Evolutionary conservation across 2,113 vertebrate species (phyloP).

Genomic region (Phalacrocorax pelagicus): DNA sequence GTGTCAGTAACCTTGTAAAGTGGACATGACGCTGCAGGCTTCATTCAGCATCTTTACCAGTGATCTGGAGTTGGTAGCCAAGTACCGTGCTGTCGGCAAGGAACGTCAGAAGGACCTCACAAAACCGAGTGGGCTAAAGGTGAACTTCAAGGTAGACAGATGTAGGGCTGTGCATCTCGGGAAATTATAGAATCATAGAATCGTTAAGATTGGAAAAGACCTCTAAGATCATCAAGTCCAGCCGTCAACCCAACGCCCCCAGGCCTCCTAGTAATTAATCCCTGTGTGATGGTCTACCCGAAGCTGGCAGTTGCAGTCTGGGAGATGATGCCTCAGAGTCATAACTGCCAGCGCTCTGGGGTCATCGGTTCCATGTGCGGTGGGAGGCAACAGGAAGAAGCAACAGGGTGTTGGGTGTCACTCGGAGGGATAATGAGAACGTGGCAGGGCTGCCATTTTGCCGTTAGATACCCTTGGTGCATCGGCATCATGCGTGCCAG

Average conservation of each 20-base stretch:
- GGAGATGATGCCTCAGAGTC: neutral
- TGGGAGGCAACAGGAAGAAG: neutral
- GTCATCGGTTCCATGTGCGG: accelerated
- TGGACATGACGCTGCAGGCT: accelerated
- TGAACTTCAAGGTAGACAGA: neutral
- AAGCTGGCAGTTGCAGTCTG: neutral
- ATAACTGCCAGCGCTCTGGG: neutral
- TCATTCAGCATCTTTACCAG: neutral
- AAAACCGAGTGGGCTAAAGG: neutral
- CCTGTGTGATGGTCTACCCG: neutral
- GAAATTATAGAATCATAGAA: no score
- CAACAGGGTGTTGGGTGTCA: neutral
- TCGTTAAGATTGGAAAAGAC: no score
- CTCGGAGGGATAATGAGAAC: neutral
- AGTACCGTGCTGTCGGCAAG: neutral
- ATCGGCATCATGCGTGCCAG: accelerated
- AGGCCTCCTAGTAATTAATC: no score
- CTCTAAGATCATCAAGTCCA: no score
- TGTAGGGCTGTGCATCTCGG: no score
- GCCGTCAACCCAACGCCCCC: no score
- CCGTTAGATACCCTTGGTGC: no score
- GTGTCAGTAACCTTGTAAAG: neutral
- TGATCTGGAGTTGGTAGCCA: neutral
- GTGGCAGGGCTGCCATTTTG: neutral
- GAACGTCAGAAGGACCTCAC: neutral